Evolutionary conservation across 2,797 vertebrate species (phyloP).

Genomic region (Rhincodon typus): DNA sequence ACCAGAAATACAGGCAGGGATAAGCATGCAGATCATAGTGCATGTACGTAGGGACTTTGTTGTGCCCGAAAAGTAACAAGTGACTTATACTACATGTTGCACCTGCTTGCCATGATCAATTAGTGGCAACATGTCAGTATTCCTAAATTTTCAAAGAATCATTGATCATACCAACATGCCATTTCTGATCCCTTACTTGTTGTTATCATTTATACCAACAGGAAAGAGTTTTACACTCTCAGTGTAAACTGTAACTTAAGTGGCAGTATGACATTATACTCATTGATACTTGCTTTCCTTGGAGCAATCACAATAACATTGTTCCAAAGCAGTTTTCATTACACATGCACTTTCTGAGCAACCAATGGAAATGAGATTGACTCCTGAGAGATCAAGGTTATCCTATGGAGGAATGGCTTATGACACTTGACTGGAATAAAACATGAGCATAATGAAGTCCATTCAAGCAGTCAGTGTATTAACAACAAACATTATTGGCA

Average conservation of each 20-base stretch:
- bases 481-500: not conserved
- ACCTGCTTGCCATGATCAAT: not conserved
- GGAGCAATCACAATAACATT: not conserved
- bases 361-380: not conserved
- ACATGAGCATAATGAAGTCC: not conserved
- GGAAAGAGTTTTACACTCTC: not conserved
- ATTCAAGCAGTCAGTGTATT: not conserved
- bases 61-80: not conserved
- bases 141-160: not conserved
- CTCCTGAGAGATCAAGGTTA: slow-evolving; percentile 2
- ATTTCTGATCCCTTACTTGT: not conserved
- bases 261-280: not conserved
- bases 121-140: not conserved
- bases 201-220: not conserved
- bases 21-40: not conserved
- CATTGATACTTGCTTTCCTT: not conserved
- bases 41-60: not conserved
- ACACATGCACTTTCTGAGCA: not conserved
- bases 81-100: not conserved
- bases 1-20: not conserved
- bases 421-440: not conserved
- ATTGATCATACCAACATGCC: not conserved
- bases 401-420: not conserved
- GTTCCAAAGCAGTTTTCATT: not conserved
- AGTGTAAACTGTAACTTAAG: not conserved